Evolutionary conservation across 2,888 invertebrate genomes (phyloP).

Genomic region (Camptogramma bilineatum): DNA sequence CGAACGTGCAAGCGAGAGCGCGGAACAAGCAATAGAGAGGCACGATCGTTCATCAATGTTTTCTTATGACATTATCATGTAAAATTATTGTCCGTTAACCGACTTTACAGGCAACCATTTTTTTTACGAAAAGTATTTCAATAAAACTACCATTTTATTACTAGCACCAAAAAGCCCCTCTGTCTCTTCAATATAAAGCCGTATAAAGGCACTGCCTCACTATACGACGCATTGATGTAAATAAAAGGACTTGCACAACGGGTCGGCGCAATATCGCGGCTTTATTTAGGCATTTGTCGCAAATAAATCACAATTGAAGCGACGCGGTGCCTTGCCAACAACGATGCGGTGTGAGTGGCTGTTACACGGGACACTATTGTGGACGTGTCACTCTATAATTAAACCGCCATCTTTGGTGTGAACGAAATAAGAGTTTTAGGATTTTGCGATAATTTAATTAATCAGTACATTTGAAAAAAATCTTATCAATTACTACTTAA

Average conservation of each 20-base stretch:
- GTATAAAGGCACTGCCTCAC: conserved; percentile 35
- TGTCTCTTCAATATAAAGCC: conserved; percentile 36
- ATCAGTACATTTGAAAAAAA: no score
- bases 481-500: no score
- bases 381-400: conserved; percentile 3
- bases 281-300: conserved; percentile 79
- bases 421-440: no score
- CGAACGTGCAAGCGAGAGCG: no score
- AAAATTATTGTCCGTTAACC: no score
- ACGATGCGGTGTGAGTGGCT: conserved; percentile 33
- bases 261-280: conserved; percentile 52
- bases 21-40: no score
- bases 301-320: conserved; percentile 81
- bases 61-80: no score
- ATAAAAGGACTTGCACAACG: conserved; percentile 36
- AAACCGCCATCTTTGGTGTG: no score
- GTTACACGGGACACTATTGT: conserved; percentile 5
- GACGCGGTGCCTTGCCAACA: conserved; percentile 70
- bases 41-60: no score
- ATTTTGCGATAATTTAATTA: no score
- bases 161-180: not conserved
- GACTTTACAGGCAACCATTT: no score
- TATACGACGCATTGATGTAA: conserved; percentile 35
- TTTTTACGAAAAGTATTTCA: no score
- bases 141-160: not conserved